Base-by-base conservation (phyloP, 2,888 invertebrate species). In the Eupithecia abbreviata region DNA sequence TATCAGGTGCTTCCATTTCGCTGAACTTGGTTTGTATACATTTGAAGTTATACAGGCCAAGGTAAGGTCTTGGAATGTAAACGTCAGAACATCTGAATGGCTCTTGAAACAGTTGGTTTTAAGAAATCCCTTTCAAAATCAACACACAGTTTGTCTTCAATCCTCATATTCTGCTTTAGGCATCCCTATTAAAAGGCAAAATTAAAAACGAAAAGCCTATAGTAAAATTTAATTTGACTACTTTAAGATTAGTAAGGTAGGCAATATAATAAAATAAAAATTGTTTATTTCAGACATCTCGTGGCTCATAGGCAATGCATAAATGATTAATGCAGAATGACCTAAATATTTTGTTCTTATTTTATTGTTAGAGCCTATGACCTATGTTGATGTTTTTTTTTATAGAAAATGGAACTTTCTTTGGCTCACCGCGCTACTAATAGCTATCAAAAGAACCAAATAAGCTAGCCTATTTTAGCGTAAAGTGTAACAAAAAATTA, bases 1-100 rank as follows among this genome's bases (percentile, higher is more conserved):
- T 74, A 77, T 72, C 74, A 51, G 62, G 0, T 13, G 62, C 66
- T 74, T 75, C 72, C 71, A 62, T 77, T 73, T 73, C 67, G 58
- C 47, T 74, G 71, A 66, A n/a, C n/a, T 67, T 43, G 67, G 42
- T 42, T 43, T n/a, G 67, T 67, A 43, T n/a, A 45, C 4, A 43
- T 7, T 79, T 74, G 67, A 71, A 74, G 18, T 30, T 47, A n/a
- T 45, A 47, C n/a, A 55, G n/a, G n/a, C 51, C 4, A n/a, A n/a
- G 51, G 15, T 55, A n/a, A n/a, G n/a, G n/a, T 55, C 55, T 55
- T 55, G n/a, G n/a, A 7, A 55, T 55, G n/a, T 9, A 55, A 7
- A 55, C 55, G n/a, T n/a, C n/a, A 49, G 3, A 49, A 49, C 3
- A 7, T 13, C n/a, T 58, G n/a, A 58, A 58, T 58, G 4, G 18